Percentiles rank a stretch among this genome's conserved stretches.
These are phyloP conservation scores for Autographa pulchrina DNA, from an alignment of 2,888 invertebrate species.

Conservation along the genomic window DNA sequence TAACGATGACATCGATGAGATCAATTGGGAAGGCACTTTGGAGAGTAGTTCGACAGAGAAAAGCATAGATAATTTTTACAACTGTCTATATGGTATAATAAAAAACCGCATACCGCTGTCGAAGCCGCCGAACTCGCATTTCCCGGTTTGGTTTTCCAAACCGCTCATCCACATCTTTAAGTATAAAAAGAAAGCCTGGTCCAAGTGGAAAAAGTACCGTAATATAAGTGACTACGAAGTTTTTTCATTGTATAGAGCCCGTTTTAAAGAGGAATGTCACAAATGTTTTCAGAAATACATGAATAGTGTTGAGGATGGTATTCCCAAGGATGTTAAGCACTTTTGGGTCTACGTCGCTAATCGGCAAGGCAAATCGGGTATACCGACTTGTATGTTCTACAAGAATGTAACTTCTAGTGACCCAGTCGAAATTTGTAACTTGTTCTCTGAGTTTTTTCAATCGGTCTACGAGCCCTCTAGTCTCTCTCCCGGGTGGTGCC, in stretches of 20 bases:
- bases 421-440: too few species aligned
- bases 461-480: too few species aligned
- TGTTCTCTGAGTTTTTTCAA: too few species aligned
- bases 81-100: conserved; percentile 5
- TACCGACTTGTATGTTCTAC: neutral
- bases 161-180: conserved; percentile 17
- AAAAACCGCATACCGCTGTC: conserved; percentile 7
- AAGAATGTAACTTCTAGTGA: too few species aligned
- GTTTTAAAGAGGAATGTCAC: conserved; percentile 8
- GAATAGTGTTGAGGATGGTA: conserved; percentile 14
- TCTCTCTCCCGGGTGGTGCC: too few species aligned
- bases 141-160: conserved; percentile 21
- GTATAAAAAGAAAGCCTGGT: conserved; percentile 16
- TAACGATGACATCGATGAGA: conserved; percentile 5
- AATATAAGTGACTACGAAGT: conserved; percentile 21
- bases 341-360: conserved; percentile 19
- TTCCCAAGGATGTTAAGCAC: conserved; percentile 12
- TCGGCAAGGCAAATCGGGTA: neutral
- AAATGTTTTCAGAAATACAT: conserved; percentile 19
- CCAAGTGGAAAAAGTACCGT: conserved; percentile 18
- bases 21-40: neutral
- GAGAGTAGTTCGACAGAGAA: neutral
- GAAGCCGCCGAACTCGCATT: conserved; percentile 9
- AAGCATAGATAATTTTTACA: conserved; percentile 6
- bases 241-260: conserved; percentile 7